A percentile compares a stretch with the other conserved stretches of the same genome.
Conservation (phyloP, 2,888 invertebrate genomes). For the Phaonia tiefii region DNA sequence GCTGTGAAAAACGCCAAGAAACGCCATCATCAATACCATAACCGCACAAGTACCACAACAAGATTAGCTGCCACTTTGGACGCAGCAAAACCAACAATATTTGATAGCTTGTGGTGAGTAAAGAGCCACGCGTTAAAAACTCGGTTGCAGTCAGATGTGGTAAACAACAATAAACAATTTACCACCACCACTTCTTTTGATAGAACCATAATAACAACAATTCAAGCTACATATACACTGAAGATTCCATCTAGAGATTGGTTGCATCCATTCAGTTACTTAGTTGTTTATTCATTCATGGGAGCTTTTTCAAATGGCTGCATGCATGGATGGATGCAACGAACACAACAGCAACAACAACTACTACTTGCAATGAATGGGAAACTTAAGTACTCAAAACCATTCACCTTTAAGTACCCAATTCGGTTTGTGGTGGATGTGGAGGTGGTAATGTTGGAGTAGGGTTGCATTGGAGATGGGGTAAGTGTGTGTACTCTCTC, state of each 20-base stretch:
- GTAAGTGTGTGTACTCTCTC: no score
- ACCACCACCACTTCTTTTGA: constrained; percentile 44
- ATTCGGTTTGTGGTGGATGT: no score
- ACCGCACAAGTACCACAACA: no score
- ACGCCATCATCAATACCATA: no score
- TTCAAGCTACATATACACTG: background rate
- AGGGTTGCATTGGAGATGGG: no score
- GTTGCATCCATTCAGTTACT: constrained; percentile 4
- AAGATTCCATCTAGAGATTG: no score
- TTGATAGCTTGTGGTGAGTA: no score
- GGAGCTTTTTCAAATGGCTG: constrained; percentile 11
- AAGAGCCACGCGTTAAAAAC: constrained; percentile 52
- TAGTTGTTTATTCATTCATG: constrained; percentile 50
- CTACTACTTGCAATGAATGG: background rate
- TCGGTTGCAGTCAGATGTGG: constrained; percentile 26
- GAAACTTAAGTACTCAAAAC: constrained; percentile 49
- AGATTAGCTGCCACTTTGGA: no score
- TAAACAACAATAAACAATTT: constrained; percentile 58
- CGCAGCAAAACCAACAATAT: no score
- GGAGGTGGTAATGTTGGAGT: no score
- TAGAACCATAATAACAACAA: background rate
- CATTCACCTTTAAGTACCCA: constrained; percentile 42
- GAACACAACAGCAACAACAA: constrained; percentile 27
- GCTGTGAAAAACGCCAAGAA: no score
- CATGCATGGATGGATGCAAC: no score